Base-by-base conservation (phyloP, 2,888 invertebrate genomes). In the Trissonchulus latispiculum region DNA sequence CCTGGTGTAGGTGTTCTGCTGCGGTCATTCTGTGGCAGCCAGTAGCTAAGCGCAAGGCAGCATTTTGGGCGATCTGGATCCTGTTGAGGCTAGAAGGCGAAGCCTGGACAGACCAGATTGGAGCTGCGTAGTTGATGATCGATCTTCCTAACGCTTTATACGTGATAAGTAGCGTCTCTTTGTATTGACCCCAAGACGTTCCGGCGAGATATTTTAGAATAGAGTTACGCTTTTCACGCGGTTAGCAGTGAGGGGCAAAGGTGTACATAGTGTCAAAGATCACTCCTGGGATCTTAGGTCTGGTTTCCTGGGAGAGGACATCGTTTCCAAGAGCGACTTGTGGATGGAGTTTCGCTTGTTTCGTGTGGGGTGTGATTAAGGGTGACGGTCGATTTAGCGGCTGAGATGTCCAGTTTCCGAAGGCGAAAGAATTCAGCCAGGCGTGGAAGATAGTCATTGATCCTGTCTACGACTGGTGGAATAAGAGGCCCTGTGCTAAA, bases 11-110 rank as follows among this genome's bases (percentile, higher is more conserved):
- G 66, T 33, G 66, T 29, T 33, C 66, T 8, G 28, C n/a, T 8
- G 31, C 35, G 18, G 66, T 15, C 66, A 64, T 64, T 8, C 66
- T 8, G 66, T 64, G 66, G 31, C 66, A 64, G 66, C 66, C 66
- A 64, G 66, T 64, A 18, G 66, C 8, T 15, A 64, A 15, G 8
- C 66, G 66, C 66, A 64, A n/a, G 8, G 66, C 66, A 23, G 8
- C 48, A 23, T 48, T 48, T 48, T 48, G 48, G 8, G 48, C 23
- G 23, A 23, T 48, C 48, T 48, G 48, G 8, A 48, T 8, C 48
- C 48, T 8, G 8, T 48, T 8, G 8, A 8, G 23, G 48, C 23
- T 48, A 48, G 48, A 15, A 8, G 8, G 8, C 8, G 8, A 15
- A 23, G 23, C 48, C 8, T 15, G 8, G 23, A 23, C 8, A 23